Base-by-base conservation (phyloP, 2,113 vertebrate genomes). In the Colius striatus region DNA sequence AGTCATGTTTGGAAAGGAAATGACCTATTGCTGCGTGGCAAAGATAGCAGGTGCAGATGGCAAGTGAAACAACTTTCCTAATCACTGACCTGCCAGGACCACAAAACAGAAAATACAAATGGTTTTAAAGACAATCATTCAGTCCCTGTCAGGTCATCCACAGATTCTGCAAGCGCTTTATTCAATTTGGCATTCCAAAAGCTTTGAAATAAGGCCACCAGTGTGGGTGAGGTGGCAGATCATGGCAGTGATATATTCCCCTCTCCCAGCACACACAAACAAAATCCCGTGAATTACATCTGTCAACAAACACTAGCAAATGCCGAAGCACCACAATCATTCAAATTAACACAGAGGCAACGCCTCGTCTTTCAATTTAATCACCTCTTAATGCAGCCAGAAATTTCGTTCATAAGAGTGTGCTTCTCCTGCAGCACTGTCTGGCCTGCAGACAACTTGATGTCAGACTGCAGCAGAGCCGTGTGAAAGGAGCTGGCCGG, bases 1-100 rank as follows among this genome's bases (percentile, higher is more conserved):
- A 92, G 86, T 75, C 13, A 10, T 71, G 84, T 95, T 95, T 94
- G 81, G 83, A 32, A 91, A 92, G 77, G 89, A 87, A 73, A 79
- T 57, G n/a, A 80, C 66, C 70, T 72, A 10, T 41, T 58, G 80
- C 65, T 85, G 75, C 62, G 43, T 22, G 30, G 70, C 93, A 86
- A 68, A 91, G 30, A 72, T 68, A 43, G 50, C 83, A 86, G 80
- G 81, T 92, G 71, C 71, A 83, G 80, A 51, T 30, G 68, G 89
- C 63, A 68, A 3, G 22, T 32, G 75, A 91, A 60, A 9, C 71
- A 80, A 66, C 63, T 77, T 85, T 85, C 79, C 75, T 74, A 87
- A 11, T 25, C 43, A 9, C 71, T 77, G 22, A 62, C 62, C 75
- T 60, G 72, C 58, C 89, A 95, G 85, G 78, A 87, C 75, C 90